phyloP scores from a whole-genome alignment of 1,140 invertebrate species.

The Papilio polyxenes region DNA sequence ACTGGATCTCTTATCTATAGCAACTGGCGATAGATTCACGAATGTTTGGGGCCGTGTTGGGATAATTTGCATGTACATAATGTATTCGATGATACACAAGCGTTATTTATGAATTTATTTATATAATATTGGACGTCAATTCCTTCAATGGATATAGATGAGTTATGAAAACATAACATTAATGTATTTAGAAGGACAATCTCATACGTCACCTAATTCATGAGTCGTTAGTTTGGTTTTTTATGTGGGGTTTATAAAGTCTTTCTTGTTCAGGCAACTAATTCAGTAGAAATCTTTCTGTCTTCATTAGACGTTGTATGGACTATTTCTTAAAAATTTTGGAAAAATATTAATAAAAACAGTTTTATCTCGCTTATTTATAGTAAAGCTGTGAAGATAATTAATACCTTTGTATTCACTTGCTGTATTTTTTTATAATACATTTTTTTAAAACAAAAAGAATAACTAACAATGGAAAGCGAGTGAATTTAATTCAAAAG shows the following conservation, averaged over 20 bases:
- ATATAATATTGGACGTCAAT: constrained; percentile 4
- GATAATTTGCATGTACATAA: constrained; percentile 13
- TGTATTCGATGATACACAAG: background rate
- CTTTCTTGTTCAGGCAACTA: too few relatives aligned
- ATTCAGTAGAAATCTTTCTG: too few relatives aligned
- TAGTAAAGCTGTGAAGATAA: background rate
- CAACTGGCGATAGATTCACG: constrained; percentile 1
- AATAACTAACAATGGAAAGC: background rate
- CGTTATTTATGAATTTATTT: background rate
- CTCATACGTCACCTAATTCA: background rate
- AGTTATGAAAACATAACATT: constrained; percentile 1
- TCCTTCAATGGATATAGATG: background rate
- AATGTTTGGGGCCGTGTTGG: constrained; percentile 35
- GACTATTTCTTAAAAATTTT: too few relatives aligned
- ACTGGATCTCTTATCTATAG: constrained; percentile 19
- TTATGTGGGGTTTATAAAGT: too few relatives aligned
- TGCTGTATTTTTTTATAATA: background rate
- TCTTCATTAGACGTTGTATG: too few relatives aligned
- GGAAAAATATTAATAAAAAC: too few relatives aligned
- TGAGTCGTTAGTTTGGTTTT: background rate
- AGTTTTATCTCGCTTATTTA: background rate
- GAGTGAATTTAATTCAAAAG: background rate
- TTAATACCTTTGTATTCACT: background rate
- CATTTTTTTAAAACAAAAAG: background rate
- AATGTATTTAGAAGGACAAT: too few relatives aligned